Evolutionary conservation across 1,140 invertebrate genomes (phyloP).

Genomic region (Melipona quadrifasciata): DNA sequence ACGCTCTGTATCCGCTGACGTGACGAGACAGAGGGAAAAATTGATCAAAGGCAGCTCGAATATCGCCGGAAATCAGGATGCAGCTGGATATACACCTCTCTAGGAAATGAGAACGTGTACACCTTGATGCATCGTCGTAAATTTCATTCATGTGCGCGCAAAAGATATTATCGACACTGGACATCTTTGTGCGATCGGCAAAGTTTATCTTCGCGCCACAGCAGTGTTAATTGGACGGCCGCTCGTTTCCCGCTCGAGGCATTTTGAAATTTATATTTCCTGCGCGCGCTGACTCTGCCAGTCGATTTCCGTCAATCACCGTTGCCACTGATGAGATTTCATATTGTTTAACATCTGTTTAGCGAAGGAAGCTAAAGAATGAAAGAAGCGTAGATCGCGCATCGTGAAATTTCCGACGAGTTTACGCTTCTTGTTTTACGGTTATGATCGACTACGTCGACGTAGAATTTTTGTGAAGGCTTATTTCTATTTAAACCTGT

Average conservation of each 20-base stretch:
- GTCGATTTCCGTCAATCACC: background rate
- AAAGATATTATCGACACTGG: constrained; percentile 32
- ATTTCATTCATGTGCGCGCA: background rate
- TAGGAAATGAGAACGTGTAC: background rate
- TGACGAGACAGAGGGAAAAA: background rate
- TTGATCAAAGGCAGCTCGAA: constrained; percentile 9
- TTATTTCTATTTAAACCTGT: background rate
- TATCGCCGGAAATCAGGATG: constrained; percentile 38
- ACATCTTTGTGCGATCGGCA: background rate
- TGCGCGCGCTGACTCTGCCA: background rate
- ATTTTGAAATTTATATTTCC: constrained; percentile 44
- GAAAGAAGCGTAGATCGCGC: background rate
- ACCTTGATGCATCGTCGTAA: constrained; percentile 28
- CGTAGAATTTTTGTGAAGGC: background rate
- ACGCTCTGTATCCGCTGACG: constrained; percentile 32
- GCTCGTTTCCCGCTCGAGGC: background rate
- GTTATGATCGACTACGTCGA: background rate
- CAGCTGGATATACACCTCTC: background rate
- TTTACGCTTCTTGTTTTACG: background rate
- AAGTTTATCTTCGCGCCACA: background rate
- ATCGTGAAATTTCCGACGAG: background rate
- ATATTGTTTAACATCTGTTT: background rate
- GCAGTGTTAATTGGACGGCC: constrained; percentile 25
- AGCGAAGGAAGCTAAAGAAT: background rate
- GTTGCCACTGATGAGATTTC: background rate